Base-by-base conservation (phyloP, 2,888 invertebrate species). In the Drosophila cognata region DNA sequence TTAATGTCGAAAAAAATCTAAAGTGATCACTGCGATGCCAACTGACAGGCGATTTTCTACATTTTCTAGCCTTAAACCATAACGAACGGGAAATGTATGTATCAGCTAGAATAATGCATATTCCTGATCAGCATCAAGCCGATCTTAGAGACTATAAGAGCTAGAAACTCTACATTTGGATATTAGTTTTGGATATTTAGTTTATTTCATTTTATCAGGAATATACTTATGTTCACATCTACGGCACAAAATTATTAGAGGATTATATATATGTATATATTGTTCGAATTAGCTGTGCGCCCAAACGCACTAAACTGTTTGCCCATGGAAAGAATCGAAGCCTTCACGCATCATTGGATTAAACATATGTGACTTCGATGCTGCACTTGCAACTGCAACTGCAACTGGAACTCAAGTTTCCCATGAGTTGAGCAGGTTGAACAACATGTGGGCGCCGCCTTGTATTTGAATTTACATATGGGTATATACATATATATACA, bases 331-430 rank as follows among this genome's bases (percentile, higher is more conserved):
- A 61, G 52, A 61, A 35, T 21, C 29, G 29, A 48, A 58, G 48
- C 64, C 71, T 78, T 79, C 36, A 68, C 77, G 78, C 78, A 62
- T 71, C 67, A 68, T 55, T 71, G 64, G 28, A 29, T 58, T 25
- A 4, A 64, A 53, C 81, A 70, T 59, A 75, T 77, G 80, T 69
- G 51, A 58, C 52, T 21, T 60, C 46, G 56, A 41, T 55, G 51
- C 11, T 46, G 64, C 76, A 63, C 64, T 65, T 70, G 67, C 58
- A 43, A 71, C 71, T 46, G 33, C 50, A 63, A 56, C 55, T 29
- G 65, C 61, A 67, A 38, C 62, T 41, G 59, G 43, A 75, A 67
- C 59, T 67, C 55, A 46, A 52, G 81, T 72, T 77, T 78, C 77
- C 65, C 78, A 78, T 80, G 71, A 67, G 59, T 29, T n/a, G 63